Evolutionary conservation across 2,888 invertebrate genomes (phyloP).

Genomic region (Caradrina kadenii): DNA sequence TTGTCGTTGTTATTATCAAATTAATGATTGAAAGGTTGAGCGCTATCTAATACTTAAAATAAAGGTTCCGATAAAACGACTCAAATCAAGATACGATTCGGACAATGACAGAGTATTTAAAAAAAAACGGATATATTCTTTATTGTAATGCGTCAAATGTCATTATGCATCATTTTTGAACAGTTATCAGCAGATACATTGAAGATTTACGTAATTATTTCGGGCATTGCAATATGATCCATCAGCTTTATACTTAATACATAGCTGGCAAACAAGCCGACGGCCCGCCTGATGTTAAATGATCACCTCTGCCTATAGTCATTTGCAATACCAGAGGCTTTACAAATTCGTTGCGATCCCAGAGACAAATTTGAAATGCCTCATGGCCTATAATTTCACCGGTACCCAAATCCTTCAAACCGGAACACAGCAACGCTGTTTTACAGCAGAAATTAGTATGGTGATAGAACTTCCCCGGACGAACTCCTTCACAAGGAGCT

Average conservation of each 20-base stretch:
- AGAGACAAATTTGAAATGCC: too few relatives aligned
- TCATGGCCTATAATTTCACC: too few relatives aligned
- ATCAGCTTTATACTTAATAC: background rate
- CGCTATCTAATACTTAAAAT: background rate
- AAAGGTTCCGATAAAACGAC: background rate
- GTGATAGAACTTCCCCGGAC: too few relatives aligned
- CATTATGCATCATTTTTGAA: conserved; percentile 11
- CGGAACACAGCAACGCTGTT: too few relatives aligned
- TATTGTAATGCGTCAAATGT: conserved; percentile 3
- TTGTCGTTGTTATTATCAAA: background rate
- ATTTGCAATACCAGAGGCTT: too few relatives aligned
- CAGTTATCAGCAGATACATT: background rate
- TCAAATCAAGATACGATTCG: background rate
- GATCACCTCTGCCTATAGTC: too few relatives aligned
- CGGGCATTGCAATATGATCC: background rate
- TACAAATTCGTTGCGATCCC: too few relatives aligned
- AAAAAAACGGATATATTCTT: background rate
- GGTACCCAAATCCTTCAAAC: too few relatives aligned
- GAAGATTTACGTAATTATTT: background rate
- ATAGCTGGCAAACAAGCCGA: too few relatives aligned
- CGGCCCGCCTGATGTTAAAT: too few relatives aligned
- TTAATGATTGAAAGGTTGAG: background rate
- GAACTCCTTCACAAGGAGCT: too few relatives aligned
- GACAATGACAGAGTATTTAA: background rate
- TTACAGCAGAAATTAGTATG: too few relatives aligned